Base-by-base conservation (phyloP, 2,888 invertebrate species). In the Lycophotia porphyrea region DNA sequence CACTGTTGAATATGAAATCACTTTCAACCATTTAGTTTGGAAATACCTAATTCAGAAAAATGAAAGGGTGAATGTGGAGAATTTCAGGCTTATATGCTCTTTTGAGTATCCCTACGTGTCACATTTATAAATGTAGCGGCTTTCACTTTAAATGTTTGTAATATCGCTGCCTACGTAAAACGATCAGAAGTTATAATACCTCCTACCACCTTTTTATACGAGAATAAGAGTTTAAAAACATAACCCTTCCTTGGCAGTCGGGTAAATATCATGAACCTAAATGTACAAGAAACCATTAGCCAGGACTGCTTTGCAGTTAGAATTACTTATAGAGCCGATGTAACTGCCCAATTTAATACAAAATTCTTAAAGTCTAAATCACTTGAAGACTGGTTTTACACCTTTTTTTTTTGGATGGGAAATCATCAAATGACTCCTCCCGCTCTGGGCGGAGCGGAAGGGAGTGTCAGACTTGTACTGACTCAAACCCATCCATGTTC, bases 1-100 rank as follows among this genome's bases (percentile, higher is more conserved):
- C 92, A 92, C 92, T 92, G 92, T 92, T 94, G 93, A 94, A 94
- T 95, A 92, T 91, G 91, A 94, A 94, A 93, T 93, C 94, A 93
- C 90, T 92, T 92, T 91, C 89, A 82, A 91, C 83, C 88, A 88
- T 92, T 92, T 91, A 90, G 89, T 87, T 90, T 88, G 86, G 85
- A 90, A 89, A 88, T 88, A 87, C 72, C 74, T 84, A 87, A 87
- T 88, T 85, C 84, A 84, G 55, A 86, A 85, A 87, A 85, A 82
- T 76, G 74, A 70, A 84, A 80, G 71, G 78, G 81, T 78, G 73
- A 75, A 82, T 75, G 71, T 66, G 67, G 63, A 68, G 78, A 78
- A 71, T 66, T 64, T 78, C 63, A 55, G 34, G 11, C 1, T 42
- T 73, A 71, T 77, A 66, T 64, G 39, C 63, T 58, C 55, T 65